phyloP scores from a whole-genome alignment of 2,888 invertebrate genomes.

The Macaria notata region DNA sequence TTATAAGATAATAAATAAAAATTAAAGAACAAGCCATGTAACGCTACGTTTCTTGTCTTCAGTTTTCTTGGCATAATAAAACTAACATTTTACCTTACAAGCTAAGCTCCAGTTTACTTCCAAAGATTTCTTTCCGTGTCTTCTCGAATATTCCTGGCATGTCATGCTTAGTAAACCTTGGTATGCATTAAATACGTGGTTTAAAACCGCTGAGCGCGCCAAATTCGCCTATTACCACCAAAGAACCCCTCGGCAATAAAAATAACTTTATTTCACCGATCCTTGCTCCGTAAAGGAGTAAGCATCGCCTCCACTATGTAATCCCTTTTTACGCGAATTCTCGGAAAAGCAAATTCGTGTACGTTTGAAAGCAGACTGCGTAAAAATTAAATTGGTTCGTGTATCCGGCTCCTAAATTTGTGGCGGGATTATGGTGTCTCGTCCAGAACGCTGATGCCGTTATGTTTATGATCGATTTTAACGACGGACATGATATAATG shows the following conservation, averaged over 20 bases:
- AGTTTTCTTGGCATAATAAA: too few species aligned
- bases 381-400: constrained; percentile 56
- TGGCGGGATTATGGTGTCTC: constrained; percentile 29
- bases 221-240: constrained; percentile 61
- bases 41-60: too few species aligned
- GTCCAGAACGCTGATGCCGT: neutral
- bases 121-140: too few species aligned
- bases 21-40: too few species aligned
- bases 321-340: constrained; percentile 59
- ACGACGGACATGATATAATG: too few species aligned
- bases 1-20: too few species aligned
- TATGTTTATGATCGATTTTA: too few species aligned
- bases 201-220: constrained; percentile 47
- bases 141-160: too few species aligned
- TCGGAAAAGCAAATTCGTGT: constrained; percentile 48
- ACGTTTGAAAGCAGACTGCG: constrained; percentile 27
- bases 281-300: constrained; percentile 64
- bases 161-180: constrained; percentile 1
- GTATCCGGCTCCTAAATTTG: constrained; percentile 37
- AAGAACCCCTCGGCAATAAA: constrained; percentile 67
- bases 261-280: constrained; percentile 69
- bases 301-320: constrained; percentile 66
- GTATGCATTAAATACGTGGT: constrained; percentile 29
- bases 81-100: too few species aligned
- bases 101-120: too few species aligned